These are phyloP conservation scores for Poeciliopsis gracilis DNA, from an alignment of 2,797 vertebrate species.

Conservation along the genomic window DNA sequence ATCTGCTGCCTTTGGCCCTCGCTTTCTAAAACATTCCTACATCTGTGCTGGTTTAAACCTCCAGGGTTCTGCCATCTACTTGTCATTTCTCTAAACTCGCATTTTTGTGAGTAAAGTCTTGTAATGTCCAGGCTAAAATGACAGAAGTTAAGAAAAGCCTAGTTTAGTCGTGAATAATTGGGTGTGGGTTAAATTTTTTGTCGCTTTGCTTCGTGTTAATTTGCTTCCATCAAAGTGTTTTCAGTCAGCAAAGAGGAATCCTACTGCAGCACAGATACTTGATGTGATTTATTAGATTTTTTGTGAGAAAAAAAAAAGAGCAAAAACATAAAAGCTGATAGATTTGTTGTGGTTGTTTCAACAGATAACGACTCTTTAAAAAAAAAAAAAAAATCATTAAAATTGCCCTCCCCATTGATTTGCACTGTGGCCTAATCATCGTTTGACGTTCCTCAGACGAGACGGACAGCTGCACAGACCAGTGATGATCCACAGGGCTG, in stretches of 20 bases:
- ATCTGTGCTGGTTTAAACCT: conserved; percentile 41
- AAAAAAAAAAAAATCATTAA: background rate
- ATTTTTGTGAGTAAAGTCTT: background rate
- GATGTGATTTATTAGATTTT: background rate
- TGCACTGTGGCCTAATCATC: background rate
- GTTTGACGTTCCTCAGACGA: conserved; percentile 59
- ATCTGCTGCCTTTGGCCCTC: conserved; percentile 20
- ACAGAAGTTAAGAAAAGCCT: background rate
- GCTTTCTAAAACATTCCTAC: conserved; percentile 28
- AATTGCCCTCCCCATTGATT: background rate
- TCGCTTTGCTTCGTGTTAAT: background rate
- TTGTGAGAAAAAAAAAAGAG: background rate
- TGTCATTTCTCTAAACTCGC: conserved; percentile 9
- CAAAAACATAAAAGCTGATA: background rate
- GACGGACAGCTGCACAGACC: conserved; percentile 77
- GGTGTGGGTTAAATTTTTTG: background rate
- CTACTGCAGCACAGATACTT: background rate
- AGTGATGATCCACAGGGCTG: conserved; percentile 92
- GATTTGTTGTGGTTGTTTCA: background rate
- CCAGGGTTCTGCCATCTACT: background rate
- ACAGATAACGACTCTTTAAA: background rate
- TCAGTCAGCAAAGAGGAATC: background rate
- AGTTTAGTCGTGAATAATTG: conserved; percentile 29
- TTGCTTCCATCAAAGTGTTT: background rate
- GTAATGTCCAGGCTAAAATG: conserved; percentile 5